These are phyloP conservation scores for Atta cephalotes DNA, from an alignment of 1,140 invertebrate species.

Conservation along the genomic window DNA sequence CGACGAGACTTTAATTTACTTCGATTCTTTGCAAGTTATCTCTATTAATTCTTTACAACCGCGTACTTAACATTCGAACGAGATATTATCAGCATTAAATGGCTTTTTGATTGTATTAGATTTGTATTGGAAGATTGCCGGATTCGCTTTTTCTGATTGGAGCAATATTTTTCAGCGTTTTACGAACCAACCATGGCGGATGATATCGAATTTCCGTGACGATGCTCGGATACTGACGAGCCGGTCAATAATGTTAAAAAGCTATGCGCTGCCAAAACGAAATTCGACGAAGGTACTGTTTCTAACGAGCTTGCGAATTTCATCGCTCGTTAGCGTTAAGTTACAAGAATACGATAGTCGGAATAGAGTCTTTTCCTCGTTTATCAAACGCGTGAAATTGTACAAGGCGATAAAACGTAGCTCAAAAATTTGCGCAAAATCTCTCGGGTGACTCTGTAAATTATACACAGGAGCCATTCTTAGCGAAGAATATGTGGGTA, in stretches of 20 bases:
- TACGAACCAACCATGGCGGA: not conserved
- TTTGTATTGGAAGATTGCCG: not conserved
- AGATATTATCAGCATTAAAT: conserved; percentile 12
- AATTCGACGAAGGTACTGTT: conserved; percentile 37
- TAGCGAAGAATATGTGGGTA: conserved; percentile 55
- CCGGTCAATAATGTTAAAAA: conserved; percentile 14
- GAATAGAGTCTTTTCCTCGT: not conserved
- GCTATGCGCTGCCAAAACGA: conserved; percentile 27
- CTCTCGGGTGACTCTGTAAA: conserved; percentile 56
- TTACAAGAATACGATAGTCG: conserved; percentile 18
- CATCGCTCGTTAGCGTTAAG: not conserved
- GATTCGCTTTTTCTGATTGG: not conserved
- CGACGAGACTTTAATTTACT: conserved; percentile 15
- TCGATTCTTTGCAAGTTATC: not conserved
- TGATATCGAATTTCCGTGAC: conserved; percentile 51
- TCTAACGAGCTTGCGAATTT: conserved; percentile 41
- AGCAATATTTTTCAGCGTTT: conserved; percentile 11
- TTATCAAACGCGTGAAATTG: conserved; percentile 32
- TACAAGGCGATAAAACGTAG: not conserved
- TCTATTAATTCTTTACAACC: conserved; percentile 30
- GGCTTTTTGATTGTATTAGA: not conserved
- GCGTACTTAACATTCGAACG: not conserved
- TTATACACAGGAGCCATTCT: conserved; percentile 58
- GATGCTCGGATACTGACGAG: conserved; percentile 4
- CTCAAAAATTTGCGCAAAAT: conserved; percentile 36